Base-by-base conservation (phyloP, 2,888 invertebrate genomes). In the Leptodirus hochenwartii region DNA sequence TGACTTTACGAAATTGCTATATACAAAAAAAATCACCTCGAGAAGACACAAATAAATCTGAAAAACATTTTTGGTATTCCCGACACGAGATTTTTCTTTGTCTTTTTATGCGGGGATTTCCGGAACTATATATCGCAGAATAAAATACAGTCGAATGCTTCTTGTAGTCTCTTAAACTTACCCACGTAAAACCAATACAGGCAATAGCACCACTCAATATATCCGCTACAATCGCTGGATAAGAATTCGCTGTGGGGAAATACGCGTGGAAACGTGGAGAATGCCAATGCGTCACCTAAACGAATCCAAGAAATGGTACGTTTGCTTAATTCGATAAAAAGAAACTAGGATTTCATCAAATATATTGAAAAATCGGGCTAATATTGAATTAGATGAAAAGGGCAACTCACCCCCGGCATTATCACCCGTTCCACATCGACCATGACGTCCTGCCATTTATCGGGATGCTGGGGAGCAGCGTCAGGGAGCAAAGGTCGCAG, bases 131-230 rank as follows among this genome's bases (percentile, higher is more conserved):
- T n/a, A n/a, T n/a, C n/a, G n/a, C n/a, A n/a, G n/a, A 5, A 30
- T 8, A 32, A 27, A 32, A 31, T 27, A 27, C n/a, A 25, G 5
- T 16, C 23, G 5, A 15, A 9, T 13, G 14, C n/a, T 20, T 20
- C 20, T 20, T 20, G 8, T 20, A 22, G 30, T n/a, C n/a, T n/a
- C n/a, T n/a, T n/a, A n/a, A n/a, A 51, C 64, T 58, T 64, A 90
- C 91, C 93, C 93, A 95, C 15, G 85, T 75, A 54, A 95, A 95
- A 39, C 93, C 93, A 42, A 95, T 90, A 51, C 91, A 91, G 3
- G 87, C 90, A 41, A 95, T 88, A 14, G 87, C 90, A 23, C 82
- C 88, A 45, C 85, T 85, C 20, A 95, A 59, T 73, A 95, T 93
- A 47, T 95, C 95, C 4, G 87, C 93, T 6, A 88, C 81, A 42